These are phyloP conservation scores for Lacerta viridis DNA, from an alignment of 2,797 vertebrate genomes.

Conservation along the genomic window DNA sequence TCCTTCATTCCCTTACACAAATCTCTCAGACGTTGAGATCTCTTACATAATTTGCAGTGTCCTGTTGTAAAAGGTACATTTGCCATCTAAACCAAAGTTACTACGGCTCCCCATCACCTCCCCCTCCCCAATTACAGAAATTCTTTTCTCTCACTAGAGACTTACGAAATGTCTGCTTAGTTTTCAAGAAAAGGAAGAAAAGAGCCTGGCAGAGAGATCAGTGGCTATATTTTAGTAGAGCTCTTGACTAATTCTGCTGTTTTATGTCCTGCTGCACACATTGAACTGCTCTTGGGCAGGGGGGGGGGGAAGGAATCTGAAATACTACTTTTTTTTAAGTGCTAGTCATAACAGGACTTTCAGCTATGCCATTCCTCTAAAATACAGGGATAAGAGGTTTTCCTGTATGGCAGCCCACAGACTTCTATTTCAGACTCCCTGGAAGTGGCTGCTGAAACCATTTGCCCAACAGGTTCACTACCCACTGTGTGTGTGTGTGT, in stretches of 20 bases:
- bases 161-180: conserved; percentile 52
- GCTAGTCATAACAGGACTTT: conserved; percentile 32
- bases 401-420: conserved; percentile 9
- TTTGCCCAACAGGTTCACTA: conserved; percentile 23
- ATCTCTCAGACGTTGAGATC: background rate
- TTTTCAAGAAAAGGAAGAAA: conserved; percentile 36
- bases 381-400: background rate
- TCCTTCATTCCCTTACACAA: background rate
- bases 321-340: conserved; percentile 4
- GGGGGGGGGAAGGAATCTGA: background rate
- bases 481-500: background rate
- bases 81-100: conserved; percentile 5
- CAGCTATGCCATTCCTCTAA: conserved; percentile 23
- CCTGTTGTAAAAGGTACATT: conserved; percentile 2
- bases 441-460: conserved; percentile 14
- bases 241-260: conserved; percentile 29
- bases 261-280: background rate
- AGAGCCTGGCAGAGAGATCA: conserved; percentile 39
- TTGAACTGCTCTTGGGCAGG: conserved; percentile 32
- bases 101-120: conserved; percentile 9
- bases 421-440: conserved; percentile 25
- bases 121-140: conserved; percentile 34
- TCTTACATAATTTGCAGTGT: conserved; percentile 11
- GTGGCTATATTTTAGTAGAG: conserved; percentile 26
- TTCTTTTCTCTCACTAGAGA: conserved; percentile 24